These are phyloP conservation scores for Daktulosphaira vitifoliae DNA, from an alignment of 1,140 invertebrate genomes.

Conservation along the genomic window DNA sequence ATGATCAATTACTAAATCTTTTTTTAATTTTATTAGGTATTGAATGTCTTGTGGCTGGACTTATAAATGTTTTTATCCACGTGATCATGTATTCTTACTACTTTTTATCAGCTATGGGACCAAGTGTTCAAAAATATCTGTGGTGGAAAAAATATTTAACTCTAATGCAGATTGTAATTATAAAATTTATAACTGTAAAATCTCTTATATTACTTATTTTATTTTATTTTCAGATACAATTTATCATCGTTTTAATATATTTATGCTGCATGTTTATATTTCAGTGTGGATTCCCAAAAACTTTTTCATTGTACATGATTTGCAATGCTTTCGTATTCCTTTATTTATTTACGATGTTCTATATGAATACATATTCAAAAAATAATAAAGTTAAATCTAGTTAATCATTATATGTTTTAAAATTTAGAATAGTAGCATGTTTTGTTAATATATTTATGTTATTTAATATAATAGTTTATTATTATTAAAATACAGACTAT, in stretches of 20 bases:
- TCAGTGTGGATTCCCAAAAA: background rate
- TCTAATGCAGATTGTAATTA: slow-evolving; percentile 57
- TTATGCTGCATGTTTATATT: background rate
- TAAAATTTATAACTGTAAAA: too few species aligned
- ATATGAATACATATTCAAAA: slow-evolving; percentile 10
- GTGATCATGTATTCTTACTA: slow-evolving; percentile 70
- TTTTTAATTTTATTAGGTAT: too few species aligned
- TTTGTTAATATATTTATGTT: too few species aligned
- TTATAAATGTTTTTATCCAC: slow-evolving; percentile 61
- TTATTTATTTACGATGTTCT: slow-evolving; percentile 11
- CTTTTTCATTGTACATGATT: slow-evolving; percentile 4
- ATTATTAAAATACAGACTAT: too few species aligned
- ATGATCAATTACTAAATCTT: too few species aligned
- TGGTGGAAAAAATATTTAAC: slow-evolving; percentile 81
- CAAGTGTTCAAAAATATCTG: slow-evolving; percentile 57
- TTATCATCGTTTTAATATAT: background rate
- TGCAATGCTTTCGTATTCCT: background rate
- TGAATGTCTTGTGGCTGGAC: slow-evolving; percentile 42
- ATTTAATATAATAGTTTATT: too few species aligned
- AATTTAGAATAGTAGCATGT: too few species aligned
- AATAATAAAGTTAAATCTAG: background rate
- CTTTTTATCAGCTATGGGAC: slow-evolving; percentile 59
- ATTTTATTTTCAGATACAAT: slow-evolving; percentile 13
- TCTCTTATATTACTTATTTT: background rate
- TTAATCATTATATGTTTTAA: too few species aligned